These are phyloP conservation scores for Typhlomys cinereus DNA, from an alignment of 2,113 vertebrate genomes.

Conservation along the genomic window DNA sequence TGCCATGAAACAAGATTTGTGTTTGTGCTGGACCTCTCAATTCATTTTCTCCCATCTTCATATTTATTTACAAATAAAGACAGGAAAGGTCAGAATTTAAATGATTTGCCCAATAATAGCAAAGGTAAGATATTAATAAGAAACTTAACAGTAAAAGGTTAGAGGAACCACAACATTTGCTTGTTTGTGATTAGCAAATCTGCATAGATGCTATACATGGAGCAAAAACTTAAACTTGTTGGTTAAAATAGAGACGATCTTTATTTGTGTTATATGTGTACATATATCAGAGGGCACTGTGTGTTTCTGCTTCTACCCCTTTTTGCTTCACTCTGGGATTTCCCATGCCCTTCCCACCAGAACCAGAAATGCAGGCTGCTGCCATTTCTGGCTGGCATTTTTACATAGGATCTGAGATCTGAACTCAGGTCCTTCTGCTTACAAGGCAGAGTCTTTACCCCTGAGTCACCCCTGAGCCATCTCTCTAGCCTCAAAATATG, in stretches of 20 bases:
- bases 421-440: too few species aligned
- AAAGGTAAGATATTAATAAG: neutral
- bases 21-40: slow-evolving; percentile 1
- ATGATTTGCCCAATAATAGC: slow-evolving; percentile 29
- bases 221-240: neutral
- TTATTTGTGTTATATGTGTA: too few species aligned
- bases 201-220: neutral
- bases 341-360: too few species aligned
- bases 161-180: neutral
- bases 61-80: neutral
- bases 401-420: too few species aligned
- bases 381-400: too few species aligned
- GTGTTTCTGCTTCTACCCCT: too few species aligned
- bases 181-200: neutral
- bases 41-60: neutral
- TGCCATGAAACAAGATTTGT: neutral
- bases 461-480: too few species aligned
- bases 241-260: neutral
- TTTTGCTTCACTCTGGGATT: too few species aligned
- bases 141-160: slow-evolving; percentile 7
- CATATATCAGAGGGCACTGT: too few species aligned
- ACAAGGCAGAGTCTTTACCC: too few species aligned
- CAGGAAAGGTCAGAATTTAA: slow-evolving; percentile 7
- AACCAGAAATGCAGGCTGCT: too few species aligned
- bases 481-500: too few species aligned